phyloP scores from a whole-genome alignment of 2,888 invertebrate species.

The Rotaria macrura region DNA sequence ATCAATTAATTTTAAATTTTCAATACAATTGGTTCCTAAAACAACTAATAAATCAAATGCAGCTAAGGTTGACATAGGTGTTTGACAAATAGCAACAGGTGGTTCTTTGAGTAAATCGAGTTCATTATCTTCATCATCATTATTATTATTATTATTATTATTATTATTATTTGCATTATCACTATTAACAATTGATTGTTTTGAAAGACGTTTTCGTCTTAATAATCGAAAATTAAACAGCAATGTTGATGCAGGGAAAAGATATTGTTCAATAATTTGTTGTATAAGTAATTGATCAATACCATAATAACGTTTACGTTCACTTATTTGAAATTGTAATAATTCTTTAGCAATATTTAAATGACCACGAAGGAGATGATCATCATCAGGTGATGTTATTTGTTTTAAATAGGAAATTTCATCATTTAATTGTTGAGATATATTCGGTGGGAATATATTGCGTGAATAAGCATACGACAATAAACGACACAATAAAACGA shows the following conservation, averaged over 20 bases:
- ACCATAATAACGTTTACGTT: constrained; percentile 69
- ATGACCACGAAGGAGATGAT: constrained; percentile 68
- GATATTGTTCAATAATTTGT: constrained; percentile 82
- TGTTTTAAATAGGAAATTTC: constrained; percentile 68
- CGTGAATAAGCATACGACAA: constrained; percentile 56
- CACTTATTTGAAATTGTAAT: constrained; percentile 68
- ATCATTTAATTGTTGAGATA: constrained; percentile 60
- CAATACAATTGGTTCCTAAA: constrained; percentile 64
- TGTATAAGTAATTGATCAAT: constrained; percentile 52
- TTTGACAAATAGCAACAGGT: constrained; percentile 66
- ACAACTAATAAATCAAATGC: constrained; percentile 81
- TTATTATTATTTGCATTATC: not conserved
- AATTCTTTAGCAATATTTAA: constrained; percentile 78
- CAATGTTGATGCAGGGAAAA: constrained; percentile 79
- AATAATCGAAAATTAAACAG: constrained; percentile 57
- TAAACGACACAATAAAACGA: constrained; percentile 54
- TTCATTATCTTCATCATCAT: constrained; percentile 13
- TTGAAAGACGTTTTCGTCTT: constrained; percentile 1
- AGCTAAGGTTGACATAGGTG: constrained; percentile 73
- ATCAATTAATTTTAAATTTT: constrained; percentile 63
- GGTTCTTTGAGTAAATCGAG: constrained; percentile 9
- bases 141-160: no score
- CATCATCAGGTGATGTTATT: not conserved
- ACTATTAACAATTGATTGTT: not conserved
- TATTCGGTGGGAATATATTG: constrained; percentile 61